Evolutionary conservation across 1,140 invertebrate species (phyloP), one percentile per base, ranked within the genome.

Genomic region (Oedothorax gibbosus): DNA sequence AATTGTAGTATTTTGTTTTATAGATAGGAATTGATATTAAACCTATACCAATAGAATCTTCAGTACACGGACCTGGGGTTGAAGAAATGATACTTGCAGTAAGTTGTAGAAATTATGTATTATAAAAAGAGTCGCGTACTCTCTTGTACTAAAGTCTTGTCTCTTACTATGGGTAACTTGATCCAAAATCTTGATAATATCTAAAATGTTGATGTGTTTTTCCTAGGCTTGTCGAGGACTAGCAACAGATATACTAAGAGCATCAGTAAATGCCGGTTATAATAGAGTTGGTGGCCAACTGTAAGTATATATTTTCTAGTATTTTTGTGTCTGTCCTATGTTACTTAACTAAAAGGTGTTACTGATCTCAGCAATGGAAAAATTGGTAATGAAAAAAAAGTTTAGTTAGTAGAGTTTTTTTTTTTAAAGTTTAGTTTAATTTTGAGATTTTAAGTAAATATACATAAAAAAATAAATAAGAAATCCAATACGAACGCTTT

Each of bases 1-100:
- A 62, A 2, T 62, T 62, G 57, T 62, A 62, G 12, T 15, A 60
- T 53, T 72, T 62, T 15, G 11, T 49, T 51, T 21, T 69, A 51
- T 18, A 85, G 77, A 50, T 85, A 4, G 77, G 77, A 10, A 9
- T 85, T 7, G 21, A 85, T 12, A 18, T 85, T 18, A 73, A 75
- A 65, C 76, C 85, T 15, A 7, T 73, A 14, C 76, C 79, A 80
- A 18, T 85, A 15, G 76, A 73, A 66, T 62, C 85, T 15, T 56
- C 53, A 21, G 7, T 86, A 50, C 50, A 54, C 20, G 51, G 35
- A 49, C 77, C 76, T 14, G 62, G 49, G 6, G 20, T 86, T 66
- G 85, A 86, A 81, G 85, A 86, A 81, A 75, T 86, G 77, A 80
- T 86, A 49, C n/a, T 86, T 9, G 49, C 85, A 20, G 85, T 81